Conservation (phyloP, 2,888 invertebrate species). For the Drosophila mercatorum region DNA sequence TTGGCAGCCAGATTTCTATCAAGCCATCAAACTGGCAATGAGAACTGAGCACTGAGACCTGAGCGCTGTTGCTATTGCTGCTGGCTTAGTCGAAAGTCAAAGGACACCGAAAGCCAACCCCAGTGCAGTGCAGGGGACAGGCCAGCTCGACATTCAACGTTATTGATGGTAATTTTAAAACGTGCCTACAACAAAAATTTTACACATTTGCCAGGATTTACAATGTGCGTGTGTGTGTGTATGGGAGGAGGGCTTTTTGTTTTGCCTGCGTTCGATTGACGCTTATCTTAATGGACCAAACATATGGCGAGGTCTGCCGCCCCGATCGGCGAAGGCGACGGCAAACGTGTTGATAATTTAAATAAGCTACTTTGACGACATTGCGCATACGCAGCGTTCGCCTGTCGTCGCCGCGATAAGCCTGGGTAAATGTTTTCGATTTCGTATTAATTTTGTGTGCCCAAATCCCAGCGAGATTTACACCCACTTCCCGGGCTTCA, state of each 20-base stretch:
- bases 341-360: constrained; percentile 80
- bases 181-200: constrained; percentile 76
- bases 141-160: constrained; percentile 52
- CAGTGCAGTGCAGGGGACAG: constrained; percentile 4
- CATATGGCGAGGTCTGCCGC: constrained; percentile 65
- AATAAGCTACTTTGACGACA: constrained; percentile 78
- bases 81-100: constrained; percentile 66
- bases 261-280: constrained; percentile 70
- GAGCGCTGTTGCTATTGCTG: constrained; percentile 5
- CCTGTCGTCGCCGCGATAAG: constrained; percentile 71
- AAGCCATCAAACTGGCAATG: constrained; percentile 76
- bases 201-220: constrained; percentile 80
- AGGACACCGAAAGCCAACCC: constrained; percentile 44
- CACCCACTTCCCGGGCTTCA: constrained; percentile 41
- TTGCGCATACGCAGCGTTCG: constrained; percentile 76
- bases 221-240: constrained; percentile 51
- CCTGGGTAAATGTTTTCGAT: constrained; percentile 77
- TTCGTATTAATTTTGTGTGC: constrained; percentile 71
- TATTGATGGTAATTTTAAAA: constrained; percentile 81
- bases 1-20: constrained; percentile 65
- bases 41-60: constrained; percentile 30
- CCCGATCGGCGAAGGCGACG: not conserved
- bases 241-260: constrained; percentile 41
- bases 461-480: constrained; percentile 73
- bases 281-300: constrained; percentile 81